These are phyloP conservation scores for Chrysodeixis includens DNA, from an alignment of 2,888 invertebrate species.

Conservation along the genomic window DNA sequence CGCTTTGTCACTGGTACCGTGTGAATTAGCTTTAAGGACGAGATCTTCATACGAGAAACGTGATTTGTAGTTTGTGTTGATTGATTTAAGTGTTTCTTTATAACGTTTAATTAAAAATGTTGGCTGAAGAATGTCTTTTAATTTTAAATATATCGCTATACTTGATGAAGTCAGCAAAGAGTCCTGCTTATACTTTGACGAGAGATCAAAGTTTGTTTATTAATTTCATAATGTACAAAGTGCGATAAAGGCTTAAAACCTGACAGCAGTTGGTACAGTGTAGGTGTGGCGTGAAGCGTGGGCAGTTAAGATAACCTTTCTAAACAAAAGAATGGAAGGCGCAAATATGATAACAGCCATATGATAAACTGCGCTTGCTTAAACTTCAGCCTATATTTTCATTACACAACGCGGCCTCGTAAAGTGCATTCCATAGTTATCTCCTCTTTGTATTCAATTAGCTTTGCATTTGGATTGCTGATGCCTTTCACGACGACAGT, in stretches of 20 bases:
- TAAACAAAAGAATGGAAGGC: slow-evolving; percentile 69
- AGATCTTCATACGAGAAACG: slow-evolving; percentile 36
- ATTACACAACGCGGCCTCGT: slow-evolving; percentile 76
- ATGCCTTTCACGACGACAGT: slow-evolving; percentile 87
- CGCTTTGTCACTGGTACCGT: slow-evolving; percentile 62
- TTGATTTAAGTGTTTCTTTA: slow-evolving; percentile 2
- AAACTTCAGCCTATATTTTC: slow-evolving; percentile 58
- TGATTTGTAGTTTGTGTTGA: slow-evolving; percentile 10
- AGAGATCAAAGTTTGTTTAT: not conserved
- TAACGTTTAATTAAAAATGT: not conserved
- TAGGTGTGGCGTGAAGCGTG: slow-evolving; percentile 60
- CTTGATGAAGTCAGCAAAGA: not conserved
- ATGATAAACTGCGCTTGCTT: slow-evolving; percentile 63
- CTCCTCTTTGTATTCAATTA: slow-evolving; percentile 88
- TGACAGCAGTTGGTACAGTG: slow-evolving; percentile 17
- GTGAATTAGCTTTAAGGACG: slow-evolving; percentile 54
- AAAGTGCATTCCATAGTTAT: slow-evolving; percentile 86
- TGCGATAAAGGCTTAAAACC: not conserved
- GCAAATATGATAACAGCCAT: slow-evolving; percentile 66
- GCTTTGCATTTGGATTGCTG: slow-evolving; percentile 87
- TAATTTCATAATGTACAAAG: not conserved
- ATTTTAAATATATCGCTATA: not conserved
- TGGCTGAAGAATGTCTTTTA: too few species aligned
- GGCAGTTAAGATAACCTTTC: slow-evolving; percentile 60
- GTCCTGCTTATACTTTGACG: not conserved